Base-by-base conservation (phyloP, 1,140 invertebrate genomes). In the Stegodyphus mimosarum region DNA sequence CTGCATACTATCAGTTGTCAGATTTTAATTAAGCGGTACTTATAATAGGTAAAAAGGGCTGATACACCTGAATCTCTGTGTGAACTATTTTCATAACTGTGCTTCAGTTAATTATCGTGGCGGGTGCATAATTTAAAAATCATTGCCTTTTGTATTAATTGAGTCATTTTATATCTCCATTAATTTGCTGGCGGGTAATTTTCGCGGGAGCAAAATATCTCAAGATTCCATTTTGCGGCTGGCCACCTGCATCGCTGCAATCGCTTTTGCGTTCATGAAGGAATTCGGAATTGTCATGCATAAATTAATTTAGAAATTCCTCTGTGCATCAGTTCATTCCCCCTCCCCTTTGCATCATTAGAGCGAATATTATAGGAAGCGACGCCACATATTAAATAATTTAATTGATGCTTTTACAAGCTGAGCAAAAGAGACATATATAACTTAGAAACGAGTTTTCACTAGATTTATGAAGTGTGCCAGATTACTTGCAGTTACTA, bases 221-320 rank as follows among this genome's bases (percentile, higher is more conserved):
- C 76, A 49, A 52, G n/a, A 78, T 69, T 78, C 64, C 64, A 69
- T 67, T 78, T 78, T 69, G 64, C 7, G 51, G 55, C 9, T 60
- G 55, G 15, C 55, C 55, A 60, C 49, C n/a, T 18, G 11, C 11
- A 50, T 78, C 63, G 13, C 11, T 7, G 55, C 13, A n/a, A 78
- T 52, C 49, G 11, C 13, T 33, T 78, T 15, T 69, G 48, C 64
- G 76, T 64, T 53, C n/a, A 64, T 52, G 50, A 53, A 67, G 76
- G 76, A 78, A 78, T 78, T 78, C 13, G 6, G 76, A 66, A 78
- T 64, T 52, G 64, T 78, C 64, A 78, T 78, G 69, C 77, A 48
- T 71, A 51, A 80, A 80, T 80, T 33, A 33, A 33, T 33, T 33
- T 80, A 80, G 77, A 51, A 80, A 80, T 80, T 80, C 77, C 77